Conservation (phyloP, 2,797 vertebrate genomes). For the Phataginus tricuspis region DNA sequence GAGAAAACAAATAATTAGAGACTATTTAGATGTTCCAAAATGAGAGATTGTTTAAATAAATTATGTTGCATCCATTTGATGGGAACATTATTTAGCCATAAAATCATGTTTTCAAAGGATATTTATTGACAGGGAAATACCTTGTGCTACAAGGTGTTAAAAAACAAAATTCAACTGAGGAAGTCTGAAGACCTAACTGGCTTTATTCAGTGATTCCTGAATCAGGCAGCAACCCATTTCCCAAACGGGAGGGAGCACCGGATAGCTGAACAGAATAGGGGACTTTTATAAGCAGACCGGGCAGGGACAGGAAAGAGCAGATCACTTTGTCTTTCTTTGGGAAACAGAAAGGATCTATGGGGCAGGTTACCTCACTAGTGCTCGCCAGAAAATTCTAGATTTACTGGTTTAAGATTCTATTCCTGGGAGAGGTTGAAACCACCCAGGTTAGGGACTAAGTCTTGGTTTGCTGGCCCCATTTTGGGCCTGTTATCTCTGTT, state of each 20-base stretch:
- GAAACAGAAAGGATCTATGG: neutral
- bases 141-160: conserved; percentile 37
- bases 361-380: neutral
- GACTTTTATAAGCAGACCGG: neutral
- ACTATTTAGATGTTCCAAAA: conserved; percentile 48
- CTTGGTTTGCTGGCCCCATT: neutral
- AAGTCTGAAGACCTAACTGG: neutral
- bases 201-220: neutral
- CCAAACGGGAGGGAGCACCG: neutral
- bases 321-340: neutral
- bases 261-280: neutral
- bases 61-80: conserved; percentile 29
- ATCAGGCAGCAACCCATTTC: neutral
- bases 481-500: neutral
- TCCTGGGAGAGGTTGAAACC: neutral
- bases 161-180: neutral
- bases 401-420: neutral
- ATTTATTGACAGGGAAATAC: conserved; percentile 59
- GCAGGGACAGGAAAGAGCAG: neutral
- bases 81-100: conserved; percentile 59
- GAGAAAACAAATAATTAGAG: conserved; percentile 33
- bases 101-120: conserved; percentile 67
- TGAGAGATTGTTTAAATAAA: conserved; percentile 61
- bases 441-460: neutral
- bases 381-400: neutral